A percentile compares a stretch with the other conserved stretches of the same genome.
Evolutionary conservation across 2,113 vertebrate genomes (phyloP).

Genomic region (Cacatua alba): DNA sequence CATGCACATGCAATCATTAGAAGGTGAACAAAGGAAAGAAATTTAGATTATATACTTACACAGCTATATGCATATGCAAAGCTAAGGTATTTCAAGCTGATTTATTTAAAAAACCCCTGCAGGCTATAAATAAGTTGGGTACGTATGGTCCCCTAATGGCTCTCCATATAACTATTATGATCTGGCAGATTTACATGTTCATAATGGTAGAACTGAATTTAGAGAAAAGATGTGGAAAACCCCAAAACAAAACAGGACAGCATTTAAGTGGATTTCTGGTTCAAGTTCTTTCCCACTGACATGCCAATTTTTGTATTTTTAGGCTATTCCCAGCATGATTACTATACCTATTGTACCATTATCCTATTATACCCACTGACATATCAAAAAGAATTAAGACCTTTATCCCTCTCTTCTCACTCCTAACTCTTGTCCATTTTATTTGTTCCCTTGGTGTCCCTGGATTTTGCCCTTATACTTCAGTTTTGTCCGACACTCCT

Average conservation of each 20-base stretch:
- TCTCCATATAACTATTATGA: not conserved
- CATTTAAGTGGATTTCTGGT: not conserved
- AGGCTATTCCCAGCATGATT: not conserved
- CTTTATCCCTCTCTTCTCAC: not conserved
- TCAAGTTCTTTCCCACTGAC: not conserved
- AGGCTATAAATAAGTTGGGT: constrained; percentile 1
- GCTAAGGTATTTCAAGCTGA: not conserved
- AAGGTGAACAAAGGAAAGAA: not conserved
- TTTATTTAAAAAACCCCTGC: not conserved
- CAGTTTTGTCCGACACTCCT: not conserved
- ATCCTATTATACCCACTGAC: not conserved
- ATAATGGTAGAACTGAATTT: not conserved
- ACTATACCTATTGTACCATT: not conserved
- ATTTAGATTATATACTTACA: not conserved
- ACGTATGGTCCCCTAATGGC: not conserved
- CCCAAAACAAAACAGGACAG: not conserved
- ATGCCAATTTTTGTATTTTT: not conserved
- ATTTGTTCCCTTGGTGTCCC: not conserved
- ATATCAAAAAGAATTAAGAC: not conserved
- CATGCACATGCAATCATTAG: not conserved
- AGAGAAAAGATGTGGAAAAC: not conserved
- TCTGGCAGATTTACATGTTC: not conserved
- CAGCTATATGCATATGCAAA: not conserved
- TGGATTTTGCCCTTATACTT: not conserved
- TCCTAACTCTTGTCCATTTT: not conserved